Conservation (phyloP, 2,797 vertebrate species). For the Brotula barbata region DNA sequence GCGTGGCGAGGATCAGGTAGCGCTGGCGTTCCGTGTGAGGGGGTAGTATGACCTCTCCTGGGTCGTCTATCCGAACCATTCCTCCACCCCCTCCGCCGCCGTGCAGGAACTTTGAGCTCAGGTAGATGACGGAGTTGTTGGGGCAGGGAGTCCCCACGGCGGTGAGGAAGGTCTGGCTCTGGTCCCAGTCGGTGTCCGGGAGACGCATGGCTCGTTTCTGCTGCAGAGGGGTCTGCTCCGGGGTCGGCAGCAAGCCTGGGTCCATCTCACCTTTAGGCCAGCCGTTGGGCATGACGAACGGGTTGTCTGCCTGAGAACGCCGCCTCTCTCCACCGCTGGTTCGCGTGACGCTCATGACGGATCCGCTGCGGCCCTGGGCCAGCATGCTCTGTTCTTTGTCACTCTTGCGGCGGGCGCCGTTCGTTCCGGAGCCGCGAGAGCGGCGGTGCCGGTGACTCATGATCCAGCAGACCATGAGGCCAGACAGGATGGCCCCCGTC, state of each 20-base stretch:
- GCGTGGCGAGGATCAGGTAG: conserved; percentile 79
- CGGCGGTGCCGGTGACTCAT: conserved; percentile 90
- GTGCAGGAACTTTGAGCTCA: conserved; percentile 82
- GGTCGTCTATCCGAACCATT: conserved; percentile 76
- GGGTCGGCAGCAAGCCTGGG: conserved; percentile 89
- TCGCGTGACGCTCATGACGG: conserved; percentile 91
- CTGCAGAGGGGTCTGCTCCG: conserved; percentile 94
- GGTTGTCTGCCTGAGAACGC: conserved; percentile 80
- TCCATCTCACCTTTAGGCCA: conserved; percentile 92
- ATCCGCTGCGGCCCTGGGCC: conserved; percentile 86
- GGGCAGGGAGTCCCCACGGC: conserved; percentile 79
- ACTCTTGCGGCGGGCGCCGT: conserved; percentile 80
- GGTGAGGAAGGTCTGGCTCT: conserved; percentile 87
- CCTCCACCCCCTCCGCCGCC: conserved; percentile 72
- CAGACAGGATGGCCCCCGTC: conserved; percentile 90
- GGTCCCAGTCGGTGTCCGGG: conserved; percentile 85
- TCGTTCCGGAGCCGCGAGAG: conserved; percentile 62
- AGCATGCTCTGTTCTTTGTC: conserved; percentile 91
- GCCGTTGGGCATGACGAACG: conserved; percentile 88
- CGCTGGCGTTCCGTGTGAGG: conserved; percentile 81
- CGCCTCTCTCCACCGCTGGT: conserved; percentile 80
- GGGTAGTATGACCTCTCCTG: conserved; percentile 71
- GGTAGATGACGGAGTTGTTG: conserved; percentile 82
- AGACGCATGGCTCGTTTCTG: conserved; percentile 86
- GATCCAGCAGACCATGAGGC: conserved; percentile 94